These are phyloP conservation scores for Diarsia brunnea DNA, from an alignment of 2,888 invertebrate species.

Conservation along the genomic window DNA sequence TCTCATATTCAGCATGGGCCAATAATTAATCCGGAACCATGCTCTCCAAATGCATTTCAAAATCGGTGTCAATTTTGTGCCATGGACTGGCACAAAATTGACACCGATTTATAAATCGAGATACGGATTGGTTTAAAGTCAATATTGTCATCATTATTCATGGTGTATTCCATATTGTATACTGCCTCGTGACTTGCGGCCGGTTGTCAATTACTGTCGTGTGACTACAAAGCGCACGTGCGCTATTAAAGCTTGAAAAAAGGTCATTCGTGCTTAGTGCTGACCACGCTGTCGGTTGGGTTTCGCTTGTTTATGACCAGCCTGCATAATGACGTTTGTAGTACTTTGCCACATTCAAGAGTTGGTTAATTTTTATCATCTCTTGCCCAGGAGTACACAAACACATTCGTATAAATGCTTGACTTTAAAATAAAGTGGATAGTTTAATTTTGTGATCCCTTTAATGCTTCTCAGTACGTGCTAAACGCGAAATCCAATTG, in stretches of 20 bases:
- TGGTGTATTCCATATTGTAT: constrained; percentile 78
- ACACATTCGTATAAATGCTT: constrained; percentile 59
- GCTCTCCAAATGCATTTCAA: background rate
- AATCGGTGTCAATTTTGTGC: constrained; percentile 26
- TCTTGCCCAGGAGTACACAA: constrained; percentile 41
- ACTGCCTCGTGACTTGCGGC: constrained; percentile 83
- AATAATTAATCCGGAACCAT: background rate
- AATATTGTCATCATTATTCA: constrained; percentile 84
- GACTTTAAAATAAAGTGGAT: constrained; percentile 67
- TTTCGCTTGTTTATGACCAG: constrained; percentile 65
- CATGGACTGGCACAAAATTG: too few relatives aligned
- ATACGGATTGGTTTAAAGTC: constrained; percentile 57
- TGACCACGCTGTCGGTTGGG: constrained; percentile 71
- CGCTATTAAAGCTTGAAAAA: constrained; percentile 80
- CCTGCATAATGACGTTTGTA: constrained; percentile 67
- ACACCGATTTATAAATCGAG: too few relatives aligned
- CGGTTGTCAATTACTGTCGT: constrained; percentile 87
- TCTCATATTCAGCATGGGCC: background rate
- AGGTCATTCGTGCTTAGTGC: constrained; percentile 82
- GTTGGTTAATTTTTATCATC: constrained; percentile 21
- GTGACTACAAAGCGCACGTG: constrained; percentile 84
- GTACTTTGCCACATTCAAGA: constrained; percentile 24
- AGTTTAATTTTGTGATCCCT: constrained; percentile 71
- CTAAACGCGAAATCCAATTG: constrained; percentile 81
- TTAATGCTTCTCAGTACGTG: constrained; percentile 74